Base-by-base conservation (phyloP, 2,113 vertebrate species). In the Periophthalmus modestus region DNA sequence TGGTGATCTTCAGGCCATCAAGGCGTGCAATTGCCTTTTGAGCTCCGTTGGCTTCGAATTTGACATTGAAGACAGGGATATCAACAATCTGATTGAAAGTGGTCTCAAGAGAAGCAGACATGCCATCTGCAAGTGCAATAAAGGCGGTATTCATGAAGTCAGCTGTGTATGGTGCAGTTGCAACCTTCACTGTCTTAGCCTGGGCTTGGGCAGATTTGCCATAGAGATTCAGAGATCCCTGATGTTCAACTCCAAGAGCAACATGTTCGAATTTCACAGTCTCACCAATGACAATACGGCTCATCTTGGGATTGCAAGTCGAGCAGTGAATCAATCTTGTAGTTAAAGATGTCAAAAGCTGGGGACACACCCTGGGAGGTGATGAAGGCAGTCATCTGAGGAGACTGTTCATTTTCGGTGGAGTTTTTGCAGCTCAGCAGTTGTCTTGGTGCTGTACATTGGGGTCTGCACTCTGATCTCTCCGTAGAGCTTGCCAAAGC, bases 401-500 rank as follows among this genome's bases (percentile, higher is more conserved):
- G 94, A 50, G 72, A 91, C 54, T 85, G 90, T 62, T 52, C 69
- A 54, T 74, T 92, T 68, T 85, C 75, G 23, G 95, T 96, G 57
- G 83, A 63, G 59, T 97, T 97, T 97, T 52, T 89, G 88, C 72
- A 98, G 43, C 71, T 93, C 92, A 80, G 89, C 95, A 79, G 90
- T 87, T 11, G 92, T 93, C 58, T 90, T 93, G 15, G 96, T 28
- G 0, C 72, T 90, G 77, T 97, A 95, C 82, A 97, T 86, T 5
- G 97, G 96, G 84, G 93, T 94, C 0, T 82, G 83, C 24, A 98
- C 82, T 91, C 74, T 95, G 75, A 97, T 89, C 85, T 91, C 73
- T n/a, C 93, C 84, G 34, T 88, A 88, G 21, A 99, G 83, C 84
- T 95, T 98, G 71, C 96, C 96, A 86, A 98, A 95, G 50, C 93